Conservation (phyloP, 2,888 invertebrate genomes). For the Metopia argyrocephala region DNA sequence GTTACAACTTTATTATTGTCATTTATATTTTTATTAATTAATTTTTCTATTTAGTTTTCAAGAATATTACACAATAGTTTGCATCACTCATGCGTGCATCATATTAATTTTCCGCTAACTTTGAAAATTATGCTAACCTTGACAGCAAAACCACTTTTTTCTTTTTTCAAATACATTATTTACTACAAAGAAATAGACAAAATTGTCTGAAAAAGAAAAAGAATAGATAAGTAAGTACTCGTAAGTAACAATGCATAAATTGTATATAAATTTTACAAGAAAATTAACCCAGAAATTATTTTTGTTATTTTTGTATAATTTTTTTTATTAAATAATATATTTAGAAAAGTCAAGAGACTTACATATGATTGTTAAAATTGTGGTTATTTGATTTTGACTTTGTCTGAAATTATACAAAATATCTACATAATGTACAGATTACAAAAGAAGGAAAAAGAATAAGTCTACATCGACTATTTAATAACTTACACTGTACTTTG, state of each 20-base stretch:
- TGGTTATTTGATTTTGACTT: conserved; percentile 43
- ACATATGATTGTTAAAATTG: conserved; percentile 22
- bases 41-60: conserved; percentile 14
- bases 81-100: conserved; percentile 67
- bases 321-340: conserved; percentile 1
- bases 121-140: conserved; percentile 76
- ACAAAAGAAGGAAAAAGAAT: conserved; percentile 2
- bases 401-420: conserved; percentile 24
- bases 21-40: conserved; percentile 3
- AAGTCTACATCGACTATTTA: neutral
- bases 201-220: conserved; percentile 47
- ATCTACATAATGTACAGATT: conserved; percentile 27
- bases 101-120: conserved; percentile 68
- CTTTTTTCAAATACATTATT: conserved; percentile 26
- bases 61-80: conserved; percentile 61
- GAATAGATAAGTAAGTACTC: conserved; percentile 46
- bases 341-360: neutral
- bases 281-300: conserved; percentile 67
- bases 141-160: conserved; percentile 74
- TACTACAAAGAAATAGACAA: conserved; percentile 14
- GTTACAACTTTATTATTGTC: conserved; percentile 22
- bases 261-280: conserved; percentile 43
- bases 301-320: conserved; percentile 15
- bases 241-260: conserved; percentile 18
- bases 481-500: too few relatives aligned